Evolutionary conservation across 2,888 invertebrate genomes (phyloP), one percentile per base, ranked within the genome.

Genomic region (Leptopilina drosophilae): DNA sequence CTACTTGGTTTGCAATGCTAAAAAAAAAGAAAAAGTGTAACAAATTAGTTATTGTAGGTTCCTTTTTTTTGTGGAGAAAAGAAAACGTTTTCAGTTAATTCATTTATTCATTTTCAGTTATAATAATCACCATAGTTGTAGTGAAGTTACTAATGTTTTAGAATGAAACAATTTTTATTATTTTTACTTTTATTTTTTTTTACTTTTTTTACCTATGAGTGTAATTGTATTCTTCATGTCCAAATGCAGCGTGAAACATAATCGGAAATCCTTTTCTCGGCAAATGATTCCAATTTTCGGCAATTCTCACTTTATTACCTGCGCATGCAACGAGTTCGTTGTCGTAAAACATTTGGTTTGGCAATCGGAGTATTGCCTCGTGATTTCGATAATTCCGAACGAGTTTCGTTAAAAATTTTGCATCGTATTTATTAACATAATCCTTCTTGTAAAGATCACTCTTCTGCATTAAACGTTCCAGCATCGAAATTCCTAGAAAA

Each of bases 381-480:
- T 96, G 95, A 15, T 95, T 95, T 62, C 97, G 93, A 91, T 94
- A 97, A 92, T 97, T 97, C 82, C 94, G 92, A 26, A 94, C 92
- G 65, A 97, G 92, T 93, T 96, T 96, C 3, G 96, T 95, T 64
- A 96, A 94, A 87, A 95, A 94, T 64, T 93, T 92, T 1, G 93
- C 92, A 90, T 96, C 93, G 84, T 94, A 94, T 33, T 91, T 87
- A 11, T 91, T 92, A 66, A 86, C 81, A 79, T 88, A 80, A 77
- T 87, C 87, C 80, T 93, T 88, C 85, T 95, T 93, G 20, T 94
- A 88, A 0, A 92, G 88, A 33, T 92, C 91, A 53, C 49, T 53
- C 0, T 92, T 92, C 0, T 90, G 87, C 93, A 95, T 94, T 75
- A 97, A 90, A 40, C 97, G 93, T 87, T 96, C 96, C 86, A 97